Percentiles rank a stretch among this genome's conserved stretches.
Conservation (phyloP, 1,140 invertebrate species). For the Formica selysi region DNA sequence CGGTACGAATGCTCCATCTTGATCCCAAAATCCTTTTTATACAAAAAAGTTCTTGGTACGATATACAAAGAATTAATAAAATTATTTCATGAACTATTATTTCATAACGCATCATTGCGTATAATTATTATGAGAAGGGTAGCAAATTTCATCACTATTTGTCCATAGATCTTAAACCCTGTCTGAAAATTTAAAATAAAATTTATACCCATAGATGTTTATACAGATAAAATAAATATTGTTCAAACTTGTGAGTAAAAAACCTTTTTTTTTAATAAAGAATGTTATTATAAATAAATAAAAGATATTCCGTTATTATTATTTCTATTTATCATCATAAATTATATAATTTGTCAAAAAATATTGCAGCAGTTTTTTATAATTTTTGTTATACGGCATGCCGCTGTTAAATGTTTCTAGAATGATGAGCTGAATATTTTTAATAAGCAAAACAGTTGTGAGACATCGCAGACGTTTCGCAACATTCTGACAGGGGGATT, state of each 20-base stretch:
- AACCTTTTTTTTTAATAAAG: too few relatives aligned
- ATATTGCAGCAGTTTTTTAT: neutral
- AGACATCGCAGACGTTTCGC: neutral
- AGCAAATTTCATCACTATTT: too few relatives aligned
- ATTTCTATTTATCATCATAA: too few relatives aligned
- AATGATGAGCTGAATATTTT: neutral
- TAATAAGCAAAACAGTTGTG: neutral
- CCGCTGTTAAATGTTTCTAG: neutral
- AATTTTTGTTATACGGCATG: neutral
- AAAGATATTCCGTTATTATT: too few relatives aligned
- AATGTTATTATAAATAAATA: too few relatives aligned
- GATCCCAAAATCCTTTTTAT: neutral
- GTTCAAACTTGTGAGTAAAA: too few relatives aligned
- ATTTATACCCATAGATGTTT: too few relatives aligned
- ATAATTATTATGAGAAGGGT: neutral
- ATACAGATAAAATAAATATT: too few relatives aligned
- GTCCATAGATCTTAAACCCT: too few relatives aligned
- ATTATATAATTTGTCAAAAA: neutral
- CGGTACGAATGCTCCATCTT: neutral
- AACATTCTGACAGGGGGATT: neutral
- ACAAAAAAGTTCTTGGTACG: neutral
- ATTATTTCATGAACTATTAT: neutral
- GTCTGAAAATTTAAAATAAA: too few relatives aligned
- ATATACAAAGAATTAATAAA: neutral
- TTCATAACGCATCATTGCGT: neutral